These are phyloP conservation scores for Mamestra configurata DNA, from an alignment of 1,140 invertebrate genomes.

Conservation along the genomic window DNA sequence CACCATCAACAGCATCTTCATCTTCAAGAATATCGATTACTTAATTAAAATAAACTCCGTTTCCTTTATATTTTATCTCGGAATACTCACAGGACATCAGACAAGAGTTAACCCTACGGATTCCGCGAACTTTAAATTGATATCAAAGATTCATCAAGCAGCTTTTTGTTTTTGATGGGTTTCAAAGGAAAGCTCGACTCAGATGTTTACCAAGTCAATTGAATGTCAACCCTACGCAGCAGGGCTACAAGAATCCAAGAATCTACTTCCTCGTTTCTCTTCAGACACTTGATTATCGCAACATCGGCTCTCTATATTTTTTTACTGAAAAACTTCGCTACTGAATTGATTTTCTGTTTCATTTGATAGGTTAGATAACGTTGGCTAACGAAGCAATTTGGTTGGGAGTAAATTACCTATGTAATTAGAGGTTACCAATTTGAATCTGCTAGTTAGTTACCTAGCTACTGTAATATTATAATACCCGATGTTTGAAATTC, in stretches of 20 bases:
- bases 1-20: too few relatives aligned
- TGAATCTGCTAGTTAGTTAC: constrained; percentile 4
- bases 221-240: constrained; percentile 18
- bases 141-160: constrained; percentile 51
- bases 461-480: constrained; percentile 15
- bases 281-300: constrained; percentile 31
- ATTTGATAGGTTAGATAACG: constrained; percentile 8
- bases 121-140: constrained; percentile 39
- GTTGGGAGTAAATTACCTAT: constrained; percentile 5
- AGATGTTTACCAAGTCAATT: constrained; percentile 41
- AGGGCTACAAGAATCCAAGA: background rate
- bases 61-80: background rate
- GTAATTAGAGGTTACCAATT: constrained; percentile 7
- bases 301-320: background rate
- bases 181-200: background rate
- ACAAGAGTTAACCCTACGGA: constrained; percentile 24
- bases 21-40: constrained; percentile 8
- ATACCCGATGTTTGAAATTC: background rate
- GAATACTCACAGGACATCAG: constrained; percentile 10
- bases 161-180: constrained; percentile 42
- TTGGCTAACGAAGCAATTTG: constrained; percentile 15
- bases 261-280: constrained; percentile 14
- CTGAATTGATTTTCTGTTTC: constrained; percentile 16
- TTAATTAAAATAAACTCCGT: constrained; percentile 2
- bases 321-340: constrained; percentile 16